Conservation (phyloP, 2,797 vertebrate species). For the Chanos chanos region DNA sequence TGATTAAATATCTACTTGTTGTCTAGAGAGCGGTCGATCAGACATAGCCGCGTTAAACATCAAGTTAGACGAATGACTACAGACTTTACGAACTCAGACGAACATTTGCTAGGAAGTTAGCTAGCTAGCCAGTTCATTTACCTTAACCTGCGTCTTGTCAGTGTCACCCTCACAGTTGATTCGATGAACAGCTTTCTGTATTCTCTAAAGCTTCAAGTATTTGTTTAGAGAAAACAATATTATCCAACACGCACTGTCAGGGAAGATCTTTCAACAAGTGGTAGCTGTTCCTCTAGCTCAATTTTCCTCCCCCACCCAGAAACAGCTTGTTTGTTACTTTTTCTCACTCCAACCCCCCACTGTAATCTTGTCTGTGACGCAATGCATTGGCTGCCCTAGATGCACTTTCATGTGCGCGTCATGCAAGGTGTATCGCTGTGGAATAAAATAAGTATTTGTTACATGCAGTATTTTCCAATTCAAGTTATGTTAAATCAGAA, state of each 20-base stretch:
- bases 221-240: too few species aligned
- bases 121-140: background rate
- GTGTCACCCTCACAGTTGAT: background rate
- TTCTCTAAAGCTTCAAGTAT: background rate
- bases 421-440: too few species aligned
- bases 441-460: too few species aligned
- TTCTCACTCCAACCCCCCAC: constrained; percentile 18
- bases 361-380: constrained; percentile 10
- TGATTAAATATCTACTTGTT: too few species aligned
- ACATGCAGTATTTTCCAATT: too few species aligned
- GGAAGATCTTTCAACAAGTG: background rate
- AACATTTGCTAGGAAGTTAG: background rate
- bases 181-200: background rate
- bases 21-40: too few species aligned
- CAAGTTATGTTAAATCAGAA: too few species aligned
- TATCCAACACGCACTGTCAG: too few species aligned
- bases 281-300: constrained; percentile 1
- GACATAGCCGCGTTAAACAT: too few species aligned
- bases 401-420: too few species aligned
- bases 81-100: too few species aligned
- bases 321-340: constrained; percentile 17
- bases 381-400: background rate
- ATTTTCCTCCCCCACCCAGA: constrained; percentile 14
- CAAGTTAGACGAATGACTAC: too few species aligned
- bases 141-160: background rate